phyloP scores from a whole-genome alignment of 1,140 invertebrate genomes.

The Cydia fagiglandana region DNA sequence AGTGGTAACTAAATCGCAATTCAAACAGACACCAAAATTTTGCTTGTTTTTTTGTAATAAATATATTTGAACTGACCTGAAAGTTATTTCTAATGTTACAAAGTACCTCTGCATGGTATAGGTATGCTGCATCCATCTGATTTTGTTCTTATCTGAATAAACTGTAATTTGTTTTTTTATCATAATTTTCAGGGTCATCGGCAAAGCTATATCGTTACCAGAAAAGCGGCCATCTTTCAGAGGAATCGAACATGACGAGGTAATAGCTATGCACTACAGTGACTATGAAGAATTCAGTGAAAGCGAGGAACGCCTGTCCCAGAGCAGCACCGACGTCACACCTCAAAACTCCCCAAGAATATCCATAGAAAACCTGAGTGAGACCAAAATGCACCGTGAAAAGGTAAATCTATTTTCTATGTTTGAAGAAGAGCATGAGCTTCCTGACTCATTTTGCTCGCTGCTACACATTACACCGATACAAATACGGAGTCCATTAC shows the following conservation, averaged over 20 bases:
- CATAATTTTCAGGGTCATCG: conserved; percentile 64
- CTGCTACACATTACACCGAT: conserved; percentile 68
- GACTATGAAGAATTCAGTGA: conserved; percentile 72
- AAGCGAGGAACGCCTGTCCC: conserved; percentile 66
- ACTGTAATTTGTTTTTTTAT: conserved; percentile 35
- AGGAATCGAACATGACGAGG: conserved; percentile 70
- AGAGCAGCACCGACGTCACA: conserved; percentile 69
- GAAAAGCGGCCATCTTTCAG: conserved; percentile 57
- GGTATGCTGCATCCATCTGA: too few species aligned
- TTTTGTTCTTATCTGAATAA: not conserved
- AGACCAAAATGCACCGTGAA: conserved; percentile 57
- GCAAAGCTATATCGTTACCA: conserved; percentile 62
- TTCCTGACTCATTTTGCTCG: conserved; percentile 64
- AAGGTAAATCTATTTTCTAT: conserved; percentile 52
- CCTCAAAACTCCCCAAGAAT: conserved; percentile 67
- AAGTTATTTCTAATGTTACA: too few species aligned
- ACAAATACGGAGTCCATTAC: conserved; percentile 61
- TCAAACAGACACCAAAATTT: too few species aligned
- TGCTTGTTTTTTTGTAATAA: too few species aligned
- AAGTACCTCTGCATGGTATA: too few species aligned
- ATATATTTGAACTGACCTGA: too few species aligned
- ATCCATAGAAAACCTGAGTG: conserved; percentile 49
- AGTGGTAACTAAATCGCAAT: too few species aligned
- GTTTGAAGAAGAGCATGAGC: conserved; percentile 48
- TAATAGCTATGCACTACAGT: conserved; percentile 74